Conservation (phyloP, 2,888 invertebrate species). For the Drosophila mettleri region DNA sequence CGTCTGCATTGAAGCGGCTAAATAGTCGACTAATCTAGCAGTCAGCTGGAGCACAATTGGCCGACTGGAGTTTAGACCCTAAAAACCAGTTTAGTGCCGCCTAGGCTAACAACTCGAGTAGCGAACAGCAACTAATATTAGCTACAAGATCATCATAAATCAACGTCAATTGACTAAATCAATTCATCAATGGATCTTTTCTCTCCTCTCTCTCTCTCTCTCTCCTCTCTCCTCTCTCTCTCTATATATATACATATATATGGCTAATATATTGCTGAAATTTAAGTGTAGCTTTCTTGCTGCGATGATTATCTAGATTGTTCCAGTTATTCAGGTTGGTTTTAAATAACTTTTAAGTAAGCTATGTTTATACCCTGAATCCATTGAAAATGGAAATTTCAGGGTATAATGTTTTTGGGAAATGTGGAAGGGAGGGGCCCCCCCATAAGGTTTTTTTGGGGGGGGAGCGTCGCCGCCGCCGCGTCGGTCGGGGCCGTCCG, state of each 20-base stretch:
- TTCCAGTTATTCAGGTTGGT: conserved; percentile 48
- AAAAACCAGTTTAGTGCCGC: conserved; percentile 45
- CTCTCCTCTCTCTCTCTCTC: not conserved
- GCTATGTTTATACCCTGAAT: not conserved
- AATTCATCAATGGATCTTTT: conserved; percentile 38
- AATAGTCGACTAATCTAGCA: conserved; percentile 38
- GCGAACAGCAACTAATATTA: conserved; percentile 41
- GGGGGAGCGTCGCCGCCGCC: too few relatives aligned
- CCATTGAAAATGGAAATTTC: too few relatives aligned
- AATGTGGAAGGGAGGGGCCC: too few relatives aligned
- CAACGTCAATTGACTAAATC: conserved; percentile 33
- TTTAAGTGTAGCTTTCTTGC: conserved; percentile 5
- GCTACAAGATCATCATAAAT: conserved; percentile 48
- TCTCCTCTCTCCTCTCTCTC: not conserved
- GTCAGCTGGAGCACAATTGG: conserved; percentile 33
- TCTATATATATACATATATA: not conserved
- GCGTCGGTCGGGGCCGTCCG: too few relatives aligned
- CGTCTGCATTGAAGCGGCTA: conserved; percentile 42
- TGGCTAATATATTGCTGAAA: conserved; percentile 22
- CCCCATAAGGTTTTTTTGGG: too few relatives aligned
- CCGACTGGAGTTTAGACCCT: conserved; percentile 51
- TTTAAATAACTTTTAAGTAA: conserved; percentile 3
- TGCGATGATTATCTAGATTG: conserved; percentile 13
- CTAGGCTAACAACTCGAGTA: conserved; percentile 36
- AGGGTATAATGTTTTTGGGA: too few relatives aligned